Base-by-base conservation (phyloP, 2,113 vertebrate genomes). In the Tachycineta bicolor region DNA sequence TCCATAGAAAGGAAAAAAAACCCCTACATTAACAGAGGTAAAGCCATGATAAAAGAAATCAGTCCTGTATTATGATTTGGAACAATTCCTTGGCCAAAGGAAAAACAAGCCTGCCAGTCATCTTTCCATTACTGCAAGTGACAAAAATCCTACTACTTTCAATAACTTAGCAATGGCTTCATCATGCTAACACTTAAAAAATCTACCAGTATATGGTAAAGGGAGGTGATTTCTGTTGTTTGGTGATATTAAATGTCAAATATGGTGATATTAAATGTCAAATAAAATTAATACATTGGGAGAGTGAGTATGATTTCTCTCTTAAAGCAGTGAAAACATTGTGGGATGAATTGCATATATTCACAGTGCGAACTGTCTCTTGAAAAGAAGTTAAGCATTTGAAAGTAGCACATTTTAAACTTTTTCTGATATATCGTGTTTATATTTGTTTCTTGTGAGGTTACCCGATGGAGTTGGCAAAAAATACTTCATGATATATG, bases 81-180 rank as follows among this genome's bases (percentile, higher is more conserved):
- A 76, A 19, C 21, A 93, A 47, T 68, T 88, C 24, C 16, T 43
- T 71, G 84, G 33, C 11, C n/a, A 52, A 75, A 79, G n/a, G 6
- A 41, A 65, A 88, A 90, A 82, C 3, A 50, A 5, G 18, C 60
- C 26, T 26, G 3, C 14, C 34, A 62, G 29, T 75, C 14, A 18
- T 79, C 33, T 55, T 62, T 74, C 28, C 12, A 10, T 34, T 85
- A 34, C 31, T 24, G 10, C 17, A 83, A 69, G 24, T 37, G 20
- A 20, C 37, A 96, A 58, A 87, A 89, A 58, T 80, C 18, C 29
- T 55, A 21, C 39, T 55, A 74, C 87, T 71, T 93, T 68, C 70
- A 68, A 9, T 63, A 50, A 87, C 8, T 63, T 18, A 82, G 33
- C 31, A 90, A 68, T 44, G 31, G 21, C 16, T 60, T 75, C 11